A percentile compares a stretch with the other conserved stretches of the same genome.
Evolutionary conservation across 2,888 invertebrate genomes (phyloP).

Genomic region (Masnerella sp.): DNA sequence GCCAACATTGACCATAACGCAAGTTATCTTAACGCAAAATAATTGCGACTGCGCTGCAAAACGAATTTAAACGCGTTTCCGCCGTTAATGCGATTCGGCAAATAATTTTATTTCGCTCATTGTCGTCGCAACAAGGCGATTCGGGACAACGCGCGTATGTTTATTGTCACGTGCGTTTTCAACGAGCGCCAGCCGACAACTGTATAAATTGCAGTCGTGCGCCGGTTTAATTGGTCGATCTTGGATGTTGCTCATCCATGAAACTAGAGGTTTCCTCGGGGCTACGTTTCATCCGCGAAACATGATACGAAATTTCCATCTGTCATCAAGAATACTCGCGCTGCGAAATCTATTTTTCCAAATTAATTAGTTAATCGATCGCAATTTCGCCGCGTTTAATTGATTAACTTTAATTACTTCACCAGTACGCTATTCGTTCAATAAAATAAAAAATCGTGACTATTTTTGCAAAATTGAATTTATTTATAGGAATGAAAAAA

Average conservation of each 20-base stretch:
- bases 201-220: conserved; percentile 64
- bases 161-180: conserved; percentile 49
- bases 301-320: conserved; percentile 21
- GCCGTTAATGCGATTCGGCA: conserved; percentile 17
- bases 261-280: conserved; percentile 40
- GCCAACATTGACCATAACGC: neutral
- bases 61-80: conserved; percentile 24
- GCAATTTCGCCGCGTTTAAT: too few relatives aligned
- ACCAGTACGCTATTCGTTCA: too few relatives aligned
- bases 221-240: conserved; percentile 64
- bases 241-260: conserved; percentile 51
- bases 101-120: conserved; percentile 35
- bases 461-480: too few relatives aligned
- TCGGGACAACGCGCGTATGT: conserved; percentile 12
- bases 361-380: too few relatives aligned
- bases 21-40: conserved; percentile 6
- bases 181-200: conserved; percentile 21
- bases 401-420: neutral
- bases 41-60: conserved; percentile 10
- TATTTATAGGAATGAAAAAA: too few relatives aligned
- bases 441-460: too few relatives aligned
- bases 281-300: conserved; percentile 15
- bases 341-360: neutral
- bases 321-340: conserved; percentile 5
- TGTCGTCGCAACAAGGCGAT: conserved; percentile 14